These are phyloP conservation scores for Melitaea cinxia DNA, from an alignment of 1,140 invertebrate species.

Conservation along the genomic window DNA sequence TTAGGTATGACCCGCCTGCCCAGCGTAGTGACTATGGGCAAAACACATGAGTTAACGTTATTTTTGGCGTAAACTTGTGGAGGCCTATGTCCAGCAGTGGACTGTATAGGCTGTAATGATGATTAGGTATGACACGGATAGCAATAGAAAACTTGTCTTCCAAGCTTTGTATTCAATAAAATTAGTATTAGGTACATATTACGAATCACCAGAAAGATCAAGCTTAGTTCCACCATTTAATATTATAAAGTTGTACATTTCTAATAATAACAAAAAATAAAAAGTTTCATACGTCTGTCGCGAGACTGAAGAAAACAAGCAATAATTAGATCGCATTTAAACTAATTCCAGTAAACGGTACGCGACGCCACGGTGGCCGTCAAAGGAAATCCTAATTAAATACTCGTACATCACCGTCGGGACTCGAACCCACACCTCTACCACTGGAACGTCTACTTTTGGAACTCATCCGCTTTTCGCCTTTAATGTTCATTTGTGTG, in stretches of 20 bases:
- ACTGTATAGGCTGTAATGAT: neutral
- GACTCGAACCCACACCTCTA: conserved; percentile 48
- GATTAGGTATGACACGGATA: no score
- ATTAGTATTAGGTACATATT: neutral
- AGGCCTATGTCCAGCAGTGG: no score
- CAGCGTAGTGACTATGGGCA: no score
- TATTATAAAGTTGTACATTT: neutral
- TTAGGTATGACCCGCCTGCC: no score
- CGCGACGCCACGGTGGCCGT: conserved; percentile 35
- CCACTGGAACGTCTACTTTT: conserved; percentile 42
- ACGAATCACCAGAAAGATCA: neutral
- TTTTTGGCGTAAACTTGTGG: no score
- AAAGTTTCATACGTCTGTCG: conserved; percentile 23
- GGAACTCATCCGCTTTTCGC: conserved; percentile 26
- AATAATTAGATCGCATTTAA: conserved; percentile 34
- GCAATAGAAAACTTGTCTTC: no score
- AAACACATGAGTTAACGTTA: no score
- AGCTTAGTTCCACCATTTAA: neutral
- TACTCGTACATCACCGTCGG: conserved; percentile 67
- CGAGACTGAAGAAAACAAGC: conserved; percentile 27
- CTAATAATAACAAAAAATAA: conserved; percentile 35
- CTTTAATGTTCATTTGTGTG: neutral
- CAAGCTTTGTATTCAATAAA: no score
- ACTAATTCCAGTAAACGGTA: conserved; percentile 34
- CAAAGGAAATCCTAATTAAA: conserved; percentile 76